Evolutionary conservation across 2,113 vertebrate genomes (phyloP).

Genomic region (Heliornis fulica): DNA sequence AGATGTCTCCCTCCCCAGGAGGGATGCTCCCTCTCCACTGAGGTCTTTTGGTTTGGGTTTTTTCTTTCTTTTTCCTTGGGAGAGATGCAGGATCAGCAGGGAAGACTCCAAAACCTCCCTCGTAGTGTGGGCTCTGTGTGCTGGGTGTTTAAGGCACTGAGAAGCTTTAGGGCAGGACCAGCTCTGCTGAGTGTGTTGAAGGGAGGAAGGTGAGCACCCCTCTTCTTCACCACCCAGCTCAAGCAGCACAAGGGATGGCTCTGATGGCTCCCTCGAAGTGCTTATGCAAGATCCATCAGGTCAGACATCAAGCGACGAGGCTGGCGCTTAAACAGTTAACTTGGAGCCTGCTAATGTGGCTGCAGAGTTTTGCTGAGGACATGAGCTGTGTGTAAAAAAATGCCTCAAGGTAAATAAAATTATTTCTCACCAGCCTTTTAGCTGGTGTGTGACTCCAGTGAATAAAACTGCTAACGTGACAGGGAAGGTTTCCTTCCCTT

Average conservation of each 20-base stretch:
- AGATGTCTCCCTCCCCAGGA: rapidly evolving
- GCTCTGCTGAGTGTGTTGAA: rapidly evolving
- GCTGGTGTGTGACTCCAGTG: too few relatives aligned
- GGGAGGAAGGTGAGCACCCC: rapidly evolving
- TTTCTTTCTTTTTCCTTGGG: too few relatives aligned
- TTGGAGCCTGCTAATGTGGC: neutral
- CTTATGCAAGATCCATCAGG: too few relatives aligned
- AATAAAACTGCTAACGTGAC: neutral
- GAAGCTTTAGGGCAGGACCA: neutral
- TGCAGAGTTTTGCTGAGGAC: neutral
- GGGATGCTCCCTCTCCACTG: neutral
- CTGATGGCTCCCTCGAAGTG: neutral
- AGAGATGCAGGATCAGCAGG: neutral
- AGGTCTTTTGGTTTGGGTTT: too few relatives aligned
- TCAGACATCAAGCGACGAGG: too few relatives aligned
- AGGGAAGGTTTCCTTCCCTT: neutral
- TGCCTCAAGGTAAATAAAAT: neutral
- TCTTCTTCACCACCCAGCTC: too few relatives aligned
- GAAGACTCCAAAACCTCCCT: neutral
- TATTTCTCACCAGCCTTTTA: neutral
- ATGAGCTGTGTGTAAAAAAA: neutral
- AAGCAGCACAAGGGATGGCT: rapidly evolving
- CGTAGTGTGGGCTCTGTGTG: rapidly evolving
- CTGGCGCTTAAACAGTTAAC: neutral
- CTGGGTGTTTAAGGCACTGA: neutral